These are phyloP conservation scores for Oxygymnocypris stewartii DNA, from an alignment of 2,113 vertebrate genomes.

Conservation along the genomic window DNA sequence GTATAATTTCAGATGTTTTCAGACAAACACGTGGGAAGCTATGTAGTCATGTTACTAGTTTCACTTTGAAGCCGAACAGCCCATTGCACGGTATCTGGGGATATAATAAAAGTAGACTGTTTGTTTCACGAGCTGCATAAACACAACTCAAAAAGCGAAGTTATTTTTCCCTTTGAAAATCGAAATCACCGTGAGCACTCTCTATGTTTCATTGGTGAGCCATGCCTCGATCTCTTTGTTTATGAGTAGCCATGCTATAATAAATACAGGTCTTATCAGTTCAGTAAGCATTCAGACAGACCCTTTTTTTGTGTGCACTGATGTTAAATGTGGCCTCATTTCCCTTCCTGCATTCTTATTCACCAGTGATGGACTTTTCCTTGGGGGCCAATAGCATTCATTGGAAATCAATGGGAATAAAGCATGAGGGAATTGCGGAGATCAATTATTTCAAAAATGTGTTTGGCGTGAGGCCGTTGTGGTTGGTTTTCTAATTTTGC, in stretches of 20 bases:
- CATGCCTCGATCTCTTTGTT: neutral
- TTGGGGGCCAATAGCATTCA: constrained; percentile 9
- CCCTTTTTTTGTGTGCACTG: constrained; percentile 30
- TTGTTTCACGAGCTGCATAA: constrained; percentile 49
- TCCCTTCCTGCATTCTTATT: constrained; percentile 40
- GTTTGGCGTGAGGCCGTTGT: constrained; percentile 40
- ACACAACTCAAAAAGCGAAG: neutral
- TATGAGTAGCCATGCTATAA: constrained; percentile 24
- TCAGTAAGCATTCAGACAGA: constrained; percentile 30
- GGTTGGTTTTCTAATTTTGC: constrained; percentile 51
- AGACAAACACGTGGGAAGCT: constrained; percentile 61
- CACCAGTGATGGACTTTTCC: constrained; percentile 37
- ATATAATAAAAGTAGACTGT: constrained; percentile 53
- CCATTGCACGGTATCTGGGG: constrained; percentile 54
- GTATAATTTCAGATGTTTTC: constrained; percentile 66
- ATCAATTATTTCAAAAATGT: constrained; percentile 54
- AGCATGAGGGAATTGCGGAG: constrained; percentile 41
- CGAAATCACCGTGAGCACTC: neutral
- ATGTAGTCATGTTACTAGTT: constrained; percentile 65
- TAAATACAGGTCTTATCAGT: constrained; percentile 19
- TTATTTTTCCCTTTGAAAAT: neutral
- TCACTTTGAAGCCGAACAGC: constrained; percentile 60
- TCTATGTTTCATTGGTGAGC: neutral
- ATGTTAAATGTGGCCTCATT: constrained; percentile 49
- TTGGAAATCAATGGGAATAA: constrained; percentile 54